phyloP scores from a whole-genome alignment of 2,797 vertebrate genomes.

The Tamandua tetradactyla region DNA sequence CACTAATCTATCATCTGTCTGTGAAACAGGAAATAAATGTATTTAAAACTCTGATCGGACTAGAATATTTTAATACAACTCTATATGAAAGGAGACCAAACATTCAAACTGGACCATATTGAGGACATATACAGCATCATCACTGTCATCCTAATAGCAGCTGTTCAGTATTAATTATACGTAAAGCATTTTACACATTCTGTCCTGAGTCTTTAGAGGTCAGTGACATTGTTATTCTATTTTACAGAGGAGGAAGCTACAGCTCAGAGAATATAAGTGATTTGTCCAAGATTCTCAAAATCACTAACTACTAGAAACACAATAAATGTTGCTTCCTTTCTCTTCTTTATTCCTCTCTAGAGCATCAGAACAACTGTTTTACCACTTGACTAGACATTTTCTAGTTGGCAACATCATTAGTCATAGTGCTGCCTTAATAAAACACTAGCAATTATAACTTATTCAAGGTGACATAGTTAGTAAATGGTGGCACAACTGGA shows the following conservation, averaged over 20 bases:
- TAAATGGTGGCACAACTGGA: not conserved
- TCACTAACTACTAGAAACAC: not conserved
- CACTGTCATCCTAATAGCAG: not conserved
- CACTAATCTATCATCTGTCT: conserved; percentile 98
- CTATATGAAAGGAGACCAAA: not conserved
- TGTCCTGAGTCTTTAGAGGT: not conserved
- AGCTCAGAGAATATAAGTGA: not conserved
- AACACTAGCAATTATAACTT: not conserved
- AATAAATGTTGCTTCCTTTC: not conserved
- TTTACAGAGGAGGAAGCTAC: not conserved
- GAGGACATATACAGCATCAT: rapidly evolving
- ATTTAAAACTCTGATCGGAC: not conserved
- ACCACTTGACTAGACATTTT: not conserved
- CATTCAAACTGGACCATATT: not conserved
- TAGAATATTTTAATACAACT: not conserved
- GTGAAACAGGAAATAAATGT: conserved; percentile 31
- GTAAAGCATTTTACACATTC: not conserved
- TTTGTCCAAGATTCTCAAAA: not conserved
- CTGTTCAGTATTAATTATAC: rapidly evolving
- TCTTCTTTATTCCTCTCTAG: not conserved
- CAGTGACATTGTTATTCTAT: rapidly evolving
- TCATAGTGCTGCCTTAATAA: not conserved
- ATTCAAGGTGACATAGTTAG: not conserved
- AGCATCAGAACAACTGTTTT: not conserved
- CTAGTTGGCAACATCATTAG: not conserved